phyloP scores from a whole-genome alignment of 1,140 invertebrate genomes.

The Heliconius himera region DNA sequence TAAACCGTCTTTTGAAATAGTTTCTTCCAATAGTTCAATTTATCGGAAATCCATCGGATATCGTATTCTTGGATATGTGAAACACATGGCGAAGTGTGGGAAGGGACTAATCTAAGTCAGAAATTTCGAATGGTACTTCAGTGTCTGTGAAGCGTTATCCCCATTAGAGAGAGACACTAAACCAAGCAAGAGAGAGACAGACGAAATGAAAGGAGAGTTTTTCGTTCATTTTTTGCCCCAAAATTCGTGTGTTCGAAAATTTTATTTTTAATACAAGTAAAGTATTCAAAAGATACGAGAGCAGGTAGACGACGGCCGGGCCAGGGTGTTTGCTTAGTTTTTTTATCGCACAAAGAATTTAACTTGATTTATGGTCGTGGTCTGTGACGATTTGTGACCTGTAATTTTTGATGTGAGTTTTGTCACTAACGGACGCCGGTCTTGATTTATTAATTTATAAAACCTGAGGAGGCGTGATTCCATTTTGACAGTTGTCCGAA shows the following conservation, averaged over 20 bases:
- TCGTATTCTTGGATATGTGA: constrained; percentile 38
- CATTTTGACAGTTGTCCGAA: constrained; percentile 63
- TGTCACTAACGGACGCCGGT: constrained; percentile 66
- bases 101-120: constrained; percentile 43
- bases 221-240: constrained; percentile 76
- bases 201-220: constrained; percentile 62
- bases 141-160: constrained; percentile 54
- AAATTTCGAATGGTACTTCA: constrained; percentile 56
- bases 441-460: constrained; percentile 76
- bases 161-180: constrained; percentile 47
- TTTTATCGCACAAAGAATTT: constrained; percentile 70
- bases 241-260: constrained; percentile 73
- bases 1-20: neutral
- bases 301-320: constrained; percentile 71
- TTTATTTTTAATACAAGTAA: constrained; percentile 80
- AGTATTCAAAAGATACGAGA: constrained; percentile 77
- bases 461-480: constrained; percentile 55
- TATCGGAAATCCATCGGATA: constrained; percentile 11
- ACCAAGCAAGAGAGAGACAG: constrained; percentile 47
- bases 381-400: constrained; percentile 78
- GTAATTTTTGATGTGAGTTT: constrained; percentile 78
- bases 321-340: constrained; percentile 76
- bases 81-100: constrained; percentile 44
- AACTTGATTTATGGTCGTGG: constrained; percentile 71
- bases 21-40: constrained; percentile 15